Evolutionary conservation across 2,113 vertebrate genomes (phyloP).

Genomic region (Lepisosteus osseus): DNA sequence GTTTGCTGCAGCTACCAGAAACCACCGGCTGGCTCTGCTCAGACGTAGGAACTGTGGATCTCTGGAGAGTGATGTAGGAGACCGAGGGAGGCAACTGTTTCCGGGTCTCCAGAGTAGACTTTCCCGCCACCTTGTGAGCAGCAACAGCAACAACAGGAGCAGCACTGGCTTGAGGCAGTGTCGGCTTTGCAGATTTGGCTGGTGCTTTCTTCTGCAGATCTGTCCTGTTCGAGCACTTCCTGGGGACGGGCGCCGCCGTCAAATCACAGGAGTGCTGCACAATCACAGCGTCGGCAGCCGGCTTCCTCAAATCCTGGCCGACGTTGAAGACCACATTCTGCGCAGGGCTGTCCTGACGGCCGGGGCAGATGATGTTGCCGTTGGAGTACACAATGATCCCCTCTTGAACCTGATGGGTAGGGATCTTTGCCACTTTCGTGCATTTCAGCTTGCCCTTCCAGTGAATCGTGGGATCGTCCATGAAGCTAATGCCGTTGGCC

Average conservation of each 20-base stretch:
- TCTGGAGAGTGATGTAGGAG: constrained; percentile 67
- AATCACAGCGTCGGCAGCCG: constrained; percentile 76
- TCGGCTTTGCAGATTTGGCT: constrained; percentile 58
- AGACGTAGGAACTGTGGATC: constrained; percentile 36
- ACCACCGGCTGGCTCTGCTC: constrained; percentile 43
- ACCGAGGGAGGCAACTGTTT: constrained; percentile 52
- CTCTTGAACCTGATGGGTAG: constrained; percentile 79
- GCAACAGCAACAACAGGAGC: constrained; percentile 62
- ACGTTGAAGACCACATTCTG: constrained; percentile 70
- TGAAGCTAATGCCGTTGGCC: constrained; percentile 89
- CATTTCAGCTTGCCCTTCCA: constrained; percentile 91
- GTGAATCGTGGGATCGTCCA: constrained; percentile 92
- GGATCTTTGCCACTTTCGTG: constrained; percentile 84
- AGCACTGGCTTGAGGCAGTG: constrained; percentile 57
- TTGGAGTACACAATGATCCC: constrained; percentile 91
- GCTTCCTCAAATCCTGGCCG: constrained; percentile 73
- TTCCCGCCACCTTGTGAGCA: constrained; percentile 67
- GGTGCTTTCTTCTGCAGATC: constrained; percentile 69
- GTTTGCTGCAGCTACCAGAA: background rate
- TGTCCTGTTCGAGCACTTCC: constrained; percentile 72
- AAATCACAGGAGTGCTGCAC: constrained; percentile 78
- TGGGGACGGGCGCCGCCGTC: constrained; percentile 66
- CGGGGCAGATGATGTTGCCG: constrained; percentile 72
- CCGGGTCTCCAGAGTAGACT: constrained; percentile 47
- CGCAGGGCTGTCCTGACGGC: constrained; percentile 68